phyloP scores from a whole-genome alignment of 2,797 vertebrate species.

The Toxotes lorentzi region DNA sequence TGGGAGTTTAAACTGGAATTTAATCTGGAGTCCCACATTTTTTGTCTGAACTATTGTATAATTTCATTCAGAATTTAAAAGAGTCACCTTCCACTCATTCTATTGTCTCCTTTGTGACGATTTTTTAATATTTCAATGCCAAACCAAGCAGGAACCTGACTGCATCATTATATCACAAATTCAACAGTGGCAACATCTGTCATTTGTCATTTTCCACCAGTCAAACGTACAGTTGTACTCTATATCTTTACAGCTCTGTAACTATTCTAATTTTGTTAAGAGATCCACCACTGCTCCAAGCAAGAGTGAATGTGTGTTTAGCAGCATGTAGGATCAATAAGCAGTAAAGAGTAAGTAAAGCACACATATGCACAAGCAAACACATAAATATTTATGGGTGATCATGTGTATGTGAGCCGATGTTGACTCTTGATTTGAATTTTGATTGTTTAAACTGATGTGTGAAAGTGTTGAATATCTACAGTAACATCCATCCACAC shows the following conservation, averaged over 20 bases:
- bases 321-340: conserved; percentile 35
- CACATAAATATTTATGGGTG: neutral
- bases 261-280: neutral
- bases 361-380: neutral
- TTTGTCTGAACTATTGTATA: neutral
- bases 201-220: neutral
- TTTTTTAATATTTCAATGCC: neutral
- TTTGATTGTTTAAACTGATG: neutral
- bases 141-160: neutral
- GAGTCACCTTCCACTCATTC: neutral
- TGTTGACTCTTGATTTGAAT: conserved; percentile 1
- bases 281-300: conserved; percentile 1
- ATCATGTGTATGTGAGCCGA: neutral
- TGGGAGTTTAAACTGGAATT: neutral
- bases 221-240: neutral
- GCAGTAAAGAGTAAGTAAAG: conserved; percentile 8
- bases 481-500: neutral
- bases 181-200: neutral
- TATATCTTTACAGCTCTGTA: neutral
- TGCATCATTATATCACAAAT: neutral
- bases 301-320: conserved; percentile 15
- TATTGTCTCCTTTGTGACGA: neutral
- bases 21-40: neutral
- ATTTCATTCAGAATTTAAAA: neutral
- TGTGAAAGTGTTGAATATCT: neutral